Percentiles rank a stretch among this genome's conserved stretches.
phyloP scores from a whole-genome alignment of 2,113 vertebrate species.

The Odocoileus virginianus region DNA sequence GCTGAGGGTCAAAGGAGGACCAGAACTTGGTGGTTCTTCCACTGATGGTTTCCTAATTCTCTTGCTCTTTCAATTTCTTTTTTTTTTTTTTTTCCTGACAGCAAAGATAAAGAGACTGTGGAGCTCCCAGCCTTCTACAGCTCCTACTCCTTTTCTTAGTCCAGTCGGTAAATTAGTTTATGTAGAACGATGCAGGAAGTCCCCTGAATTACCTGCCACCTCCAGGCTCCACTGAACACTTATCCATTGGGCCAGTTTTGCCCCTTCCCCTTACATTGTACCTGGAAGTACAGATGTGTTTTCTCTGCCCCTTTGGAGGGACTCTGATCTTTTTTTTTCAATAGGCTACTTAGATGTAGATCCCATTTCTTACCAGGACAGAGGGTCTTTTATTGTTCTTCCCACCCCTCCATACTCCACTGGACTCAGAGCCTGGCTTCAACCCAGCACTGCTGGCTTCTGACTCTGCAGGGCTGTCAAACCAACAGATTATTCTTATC shows the following conservation, averaged over 20 bases:
- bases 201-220: not conserved
- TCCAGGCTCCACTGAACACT: not conserved
- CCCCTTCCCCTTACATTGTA: fast-evolving
- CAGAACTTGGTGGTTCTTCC: not conserved
- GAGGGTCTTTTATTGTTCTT: not conserved
- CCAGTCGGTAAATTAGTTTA: not conserved
- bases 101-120: not conserved
- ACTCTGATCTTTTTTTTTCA: not conserved
- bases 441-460: not conserved
- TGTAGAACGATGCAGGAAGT: not conserved
- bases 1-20: not conserved
- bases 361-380: not conserved
- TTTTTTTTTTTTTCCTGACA: not conserved
- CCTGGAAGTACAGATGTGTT: not conserved
- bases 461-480: not conserved
- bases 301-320: not conserved
- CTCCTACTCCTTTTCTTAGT: not conserved
- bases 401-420: not conserved
- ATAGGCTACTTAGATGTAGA: not conserved
- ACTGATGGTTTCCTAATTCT: not conserved
- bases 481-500: not conserved
- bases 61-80: not conserved
- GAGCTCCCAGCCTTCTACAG: no score
- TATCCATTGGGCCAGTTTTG: not conserved
- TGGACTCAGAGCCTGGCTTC: not conserved